Conservation (phyloP, 2,113 vertebrate genomes). For the Ceyx margarethae region DNA sequence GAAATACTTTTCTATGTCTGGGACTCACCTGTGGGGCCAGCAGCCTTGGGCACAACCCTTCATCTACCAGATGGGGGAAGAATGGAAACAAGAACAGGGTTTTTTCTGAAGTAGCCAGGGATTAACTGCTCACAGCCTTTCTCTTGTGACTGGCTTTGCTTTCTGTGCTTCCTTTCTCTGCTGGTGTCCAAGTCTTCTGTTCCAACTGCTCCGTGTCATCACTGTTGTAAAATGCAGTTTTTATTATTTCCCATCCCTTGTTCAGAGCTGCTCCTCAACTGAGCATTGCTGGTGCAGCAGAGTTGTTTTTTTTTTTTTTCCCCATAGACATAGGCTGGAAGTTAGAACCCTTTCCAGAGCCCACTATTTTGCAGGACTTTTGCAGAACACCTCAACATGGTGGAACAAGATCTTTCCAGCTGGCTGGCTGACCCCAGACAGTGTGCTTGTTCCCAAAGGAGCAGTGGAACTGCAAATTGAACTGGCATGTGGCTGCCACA, state of each 20-base stretch:
- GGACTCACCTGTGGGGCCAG: not conserved
- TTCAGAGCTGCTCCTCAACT: not conserved
- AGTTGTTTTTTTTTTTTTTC: not conserved
- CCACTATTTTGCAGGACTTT: not conserved
- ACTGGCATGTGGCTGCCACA: fast-evolving
- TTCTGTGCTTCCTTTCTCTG: not conserved
- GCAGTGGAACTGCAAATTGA: not conserved
- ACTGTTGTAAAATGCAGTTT: not conserved
- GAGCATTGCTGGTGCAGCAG: not conserved
- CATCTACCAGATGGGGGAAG: not conserved
- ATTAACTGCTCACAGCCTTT: not conserved
- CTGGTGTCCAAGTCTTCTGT: fast-evolving
- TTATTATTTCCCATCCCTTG: not conserved
- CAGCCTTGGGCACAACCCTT: not conserved
- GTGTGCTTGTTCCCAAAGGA: not conserved
- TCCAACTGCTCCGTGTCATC: not conserved
- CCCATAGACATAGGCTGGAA: not conserved
- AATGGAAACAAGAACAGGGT: not conserved
- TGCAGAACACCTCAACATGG: not conserved
- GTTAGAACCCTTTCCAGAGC: not conserved
- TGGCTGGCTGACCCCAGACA: not conserved
- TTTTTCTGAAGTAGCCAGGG: not conserved
- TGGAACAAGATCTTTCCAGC: not conserved
- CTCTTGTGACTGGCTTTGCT: not conserved
- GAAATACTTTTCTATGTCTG: too few relatives aligned